Evolutionary conservation across 2,113 vertebrate genomes (phyloP).

Genomic region (Python bivittatus): DNA sequence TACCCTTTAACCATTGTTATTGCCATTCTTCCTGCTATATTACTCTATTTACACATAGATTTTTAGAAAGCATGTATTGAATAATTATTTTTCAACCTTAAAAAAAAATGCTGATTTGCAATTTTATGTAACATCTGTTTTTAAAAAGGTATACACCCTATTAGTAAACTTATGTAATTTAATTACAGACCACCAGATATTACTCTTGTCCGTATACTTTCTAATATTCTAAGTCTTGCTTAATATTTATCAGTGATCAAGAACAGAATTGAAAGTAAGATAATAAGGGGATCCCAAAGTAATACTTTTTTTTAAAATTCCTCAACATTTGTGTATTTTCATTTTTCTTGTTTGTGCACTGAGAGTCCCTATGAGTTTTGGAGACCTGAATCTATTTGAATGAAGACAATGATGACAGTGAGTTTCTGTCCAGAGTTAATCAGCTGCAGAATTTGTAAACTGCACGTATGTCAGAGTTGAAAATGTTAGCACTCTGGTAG

Average conservation of each 20-base stretch:
- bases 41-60: neutral
- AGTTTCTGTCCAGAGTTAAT: slow-evolving; percentile 88
- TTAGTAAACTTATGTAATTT: neutral
- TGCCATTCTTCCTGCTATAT: neutral
- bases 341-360: slow-evolving; percentile 55
- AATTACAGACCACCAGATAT: neutral
- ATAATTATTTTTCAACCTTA: neutral
- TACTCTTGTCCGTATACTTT: slow-evolving; percentile 10
- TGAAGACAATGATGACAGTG: slow-evolving; percentile 72
- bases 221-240: neutral
- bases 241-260: neutral
- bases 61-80: slow-evolving; percentile 9
- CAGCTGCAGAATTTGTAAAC: slow-evolving; percentile 96
- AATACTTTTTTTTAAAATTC: slow-evolving; percentile 39
- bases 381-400: slow-evolving; percentile 71
- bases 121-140: slow-evolving; percentile 1
- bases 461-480: slow-evolving; percentile 95
- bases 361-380: slow-evolving; percentile 51
- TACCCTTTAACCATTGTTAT: neutral
- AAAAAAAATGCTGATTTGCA: neutral
- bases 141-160: neutral
- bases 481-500: slow-evolving; percentile 97
- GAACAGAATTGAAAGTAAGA: neutral
- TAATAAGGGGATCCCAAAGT: slow-evolving; percentile 44
- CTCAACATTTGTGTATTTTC: slow-evolving; percentile 50